Evolutionary conservation across 2,113 vertebrate species (phyloP), one percentile per base, ranked within the genome.

Genomic region (Mormyrus iriodes): DNA sequence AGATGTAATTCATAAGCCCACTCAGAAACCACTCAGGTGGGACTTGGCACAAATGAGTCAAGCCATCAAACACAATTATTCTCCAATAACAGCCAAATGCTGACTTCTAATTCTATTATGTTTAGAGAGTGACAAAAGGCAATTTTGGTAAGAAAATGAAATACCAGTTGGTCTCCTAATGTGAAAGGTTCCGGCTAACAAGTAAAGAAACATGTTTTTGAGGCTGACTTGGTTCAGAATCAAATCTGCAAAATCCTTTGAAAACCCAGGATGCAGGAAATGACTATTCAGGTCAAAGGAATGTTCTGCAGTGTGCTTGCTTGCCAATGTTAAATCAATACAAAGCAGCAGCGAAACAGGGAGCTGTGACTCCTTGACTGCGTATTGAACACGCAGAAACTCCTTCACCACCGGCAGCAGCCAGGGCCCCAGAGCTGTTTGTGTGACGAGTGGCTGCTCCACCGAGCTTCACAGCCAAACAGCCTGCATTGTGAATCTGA

Each of bases 1-100:
- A 94, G 94, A 90, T 91, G 92, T 94, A 93, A 94, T 94, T 93
- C 91, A 92, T 89, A 92, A 92, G 90, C 94, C 94, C 92, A 94
- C 92, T 46, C 93, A 85, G 88, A 53, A 85, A 90, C 92, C 83
- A 84, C 69, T 90, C n/a, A 91, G 73, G 84, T 86, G 88, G 52
- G 42, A 86, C 21, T 88, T 86, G 73, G 69, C 89, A 88, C 83
- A 84, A 90, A 90, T 88, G 31, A 31, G 88, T 76, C 84, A 69
- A 35, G 39, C 27, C 52, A 52, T 76, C 76, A 51, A 76, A 88
- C 90, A 90, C 91, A 93, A 94, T 94, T 93, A 93, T 94, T 93
- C 92, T 93, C 92, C 92, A 94, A 92, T 95, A 93, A 91, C 91
- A 82, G 44, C 85, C 21, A 85, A 90, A 84, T 88, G 24, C 86